Evolutionary conservation across 1,140 invertebrate genomes (phyloP).

Genomic region (Ostrea denselamellosa): DNA sequence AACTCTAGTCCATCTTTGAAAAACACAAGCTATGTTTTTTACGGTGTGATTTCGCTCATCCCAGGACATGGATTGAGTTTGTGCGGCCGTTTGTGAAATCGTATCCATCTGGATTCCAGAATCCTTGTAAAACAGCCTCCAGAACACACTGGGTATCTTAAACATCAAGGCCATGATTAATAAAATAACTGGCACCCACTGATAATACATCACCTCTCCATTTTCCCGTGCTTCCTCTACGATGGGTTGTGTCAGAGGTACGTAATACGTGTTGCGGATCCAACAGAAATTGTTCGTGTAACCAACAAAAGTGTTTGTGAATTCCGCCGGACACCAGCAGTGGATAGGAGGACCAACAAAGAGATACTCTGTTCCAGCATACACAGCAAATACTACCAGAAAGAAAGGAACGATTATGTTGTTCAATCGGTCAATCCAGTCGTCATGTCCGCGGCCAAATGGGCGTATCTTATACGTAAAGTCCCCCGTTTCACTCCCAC

Average conservation of each 20-base stretch:
- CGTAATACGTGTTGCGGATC: conserved; percentile 94
- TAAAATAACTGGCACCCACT: conserved; percentile 80
- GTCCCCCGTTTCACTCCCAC: neutral
- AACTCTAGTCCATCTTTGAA: conserved; percentile 65
- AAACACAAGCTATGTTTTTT: conserved; percentile 64
- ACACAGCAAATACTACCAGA: conserved; percentile 68
- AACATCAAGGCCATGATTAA: conserved; percentile 79
- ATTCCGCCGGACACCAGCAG: conserved; percentile 74
- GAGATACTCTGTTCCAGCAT: conserved; percentile 45
- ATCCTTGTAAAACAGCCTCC: conserved; percentile 72
- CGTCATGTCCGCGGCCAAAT: conserved; percentile 67
- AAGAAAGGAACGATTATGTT: conserved; percentile 68
- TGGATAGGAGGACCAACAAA: conserved; percentile 76
- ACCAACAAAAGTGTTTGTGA: conserved; percentile 66
- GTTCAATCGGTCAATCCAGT: conserved; percentile 57
- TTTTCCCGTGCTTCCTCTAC: conserved; percentile 43
- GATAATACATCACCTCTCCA: conserved; percentile 77
- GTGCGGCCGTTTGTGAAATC: conserved; percentile 57
- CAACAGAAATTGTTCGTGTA: conserved; percentile 94
- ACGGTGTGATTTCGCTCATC: conserved; percentile 66
- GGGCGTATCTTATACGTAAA: neutral
- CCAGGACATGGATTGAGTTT: conserved; percentile 54
- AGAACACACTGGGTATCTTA: conserved; percentile 78
- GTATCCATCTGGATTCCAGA: conserved; percentile 69
- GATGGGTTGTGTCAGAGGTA: conserved; percentile 69